These are phyloP conservation scores for Liparis tanakae DNA, from an alignment of 2,797 vertebrate species.

Conservation along the genomic window DNA sequence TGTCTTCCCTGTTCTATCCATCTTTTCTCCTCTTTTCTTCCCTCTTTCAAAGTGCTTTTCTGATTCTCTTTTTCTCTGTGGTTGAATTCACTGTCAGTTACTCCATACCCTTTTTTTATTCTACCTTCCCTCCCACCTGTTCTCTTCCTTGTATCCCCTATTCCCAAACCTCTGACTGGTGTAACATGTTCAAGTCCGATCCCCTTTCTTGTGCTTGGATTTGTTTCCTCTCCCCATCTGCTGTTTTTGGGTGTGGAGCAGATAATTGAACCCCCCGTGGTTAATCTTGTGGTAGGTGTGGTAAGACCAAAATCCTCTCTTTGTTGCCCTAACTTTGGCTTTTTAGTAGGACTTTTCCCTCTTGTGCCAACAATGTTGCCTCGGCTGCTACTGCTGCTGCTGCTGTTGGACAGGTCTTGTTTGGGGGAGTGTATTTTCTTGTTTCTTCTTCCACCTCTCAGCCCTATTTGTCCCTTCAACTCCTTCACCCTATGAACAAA, in stretches of 20 bases:
- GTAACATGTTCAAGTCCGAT: conserved; percentile 64
- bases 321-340: conserved; percentile 75
- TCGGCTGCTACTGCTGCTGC: conserved; percentile 10
- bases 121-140: neutral
- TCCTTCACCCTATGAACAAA: conserved; percentile 88
- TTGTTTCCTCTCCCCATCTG: conserved; percentile 20
- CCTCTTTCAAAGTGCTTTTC: neutral
- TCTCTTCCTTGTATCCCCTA: conserved; percentile 6
- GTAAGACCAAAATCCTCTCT: conserved; percentile 22
- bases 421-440: conserved; percentile 78
- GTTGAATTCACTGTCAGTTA: conserved; percentile 12
- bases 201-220: neutral
- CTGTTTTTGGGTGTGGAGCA: conserved; percentile 80
- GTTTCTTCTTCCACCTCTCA: conserved; percentile 49
- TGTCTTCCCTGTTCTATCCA: conserved; percentile 18
- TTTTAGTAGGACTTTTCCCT: conserved; percentile 86
- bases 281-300: conserved; percentile 36
- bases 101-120: conserved; percentile 24
- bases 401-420: conserved; percentile 68
- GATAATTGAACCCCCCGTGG: conserved; percentile 58
- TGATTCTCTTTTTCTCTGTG: conserved; percentile 67
- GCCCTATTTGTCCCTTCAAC: conserved; percentile 81
- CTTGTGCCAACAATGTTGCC: conserved; percentile 29
- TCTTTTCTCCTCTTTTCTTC: conserved; percentile 18
- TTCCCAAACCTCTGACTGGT: conserved; percentile 69